These are phyloP conservation scores for Frankliniella intonsa DNA, from an alignment of 2,888 invertebrate genomes.

Conservation along the genomic window DNA sequence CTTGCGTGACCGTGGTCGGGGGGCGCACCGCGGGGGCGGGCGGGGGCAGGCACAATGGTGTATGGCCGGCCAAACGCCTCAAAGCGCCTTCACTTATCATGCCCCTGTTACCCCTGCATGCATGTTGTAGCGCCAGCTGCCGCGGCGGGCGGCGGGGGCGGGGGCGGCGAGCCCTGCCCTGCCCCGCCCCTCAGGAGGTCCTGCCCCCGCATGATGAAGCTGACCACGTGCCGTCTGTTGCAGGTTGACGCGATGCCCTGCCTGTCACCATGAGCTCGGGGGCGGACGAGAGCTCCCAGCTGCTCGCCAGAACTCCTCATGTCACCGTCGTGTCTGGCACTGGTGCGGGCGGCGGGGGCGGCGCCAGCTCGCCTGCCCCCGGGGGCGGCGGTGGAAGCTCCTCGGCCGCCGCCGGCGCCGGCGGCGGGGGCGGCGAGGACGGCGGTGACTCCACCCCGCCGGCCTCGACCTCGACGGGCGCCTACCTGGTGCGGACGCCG, in stretches of 20 bases:
- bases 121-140: too few species aligned
- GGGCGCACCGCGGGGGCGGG: conserved; percentile 50
- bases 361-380: conserved; percentile 53
- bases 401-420: conserved; percentile 71
- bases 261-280: conserved; percentile 11
- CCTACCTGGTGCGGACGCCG: conserved; percentile 30
- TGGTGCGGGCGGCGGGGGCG: conserved; percentile 41
- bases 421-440: conserved; percentile 54
- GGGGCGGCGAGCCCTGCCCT: conserved; percentile 43
- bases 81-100: too few species aligned
- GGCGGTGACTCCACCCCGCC: conserved; percentile 41
- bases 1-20: conserved; percentile 48
- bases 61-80: too few species aligned
- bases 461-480: conserved; percentile 33
- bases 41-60: conserved; percentile 46
- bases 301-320: conserved; percentile 21
- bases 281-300: conserved; percentile 9
- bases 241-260: conserved; percentile 31
- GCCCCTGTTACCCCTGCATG: too few species aligned
- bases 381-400: conserved; percentile 75
- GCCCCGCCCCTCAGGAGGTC: not conserved
- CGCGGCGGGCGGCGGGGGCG: conserved; percentile 44
- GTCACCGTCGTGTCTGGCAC: conserved; percentile 27
- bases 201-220: not conserved
- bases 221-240: conserved; percentile 36